Evolutionary conservation across 2,113 vertebrate species (phyloP), one percentile per base, ranked within the genome.

Genomic region (Percina caprodes): DNA sequence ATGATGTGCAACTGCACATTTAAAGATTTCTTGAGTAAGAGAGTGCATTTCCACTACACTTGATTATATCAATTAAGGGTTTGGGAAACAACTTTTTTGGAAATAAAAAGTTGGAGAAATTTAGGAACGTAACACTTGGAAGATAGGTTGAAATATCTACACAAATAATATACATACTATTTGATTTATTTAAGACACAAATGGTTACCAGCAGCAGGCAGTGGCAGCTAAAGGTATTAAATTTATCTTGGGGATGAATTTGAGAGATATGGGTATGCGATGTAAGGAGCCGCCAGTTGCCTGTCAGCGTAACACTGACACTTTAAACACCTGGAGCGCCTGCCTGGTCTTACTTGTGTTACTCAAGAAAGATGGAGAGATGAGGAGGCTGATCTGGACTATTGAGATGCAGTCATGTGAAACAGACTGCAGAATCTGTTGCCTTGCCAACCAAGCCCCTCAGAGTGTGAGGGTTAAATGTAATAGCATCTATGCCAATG

Each of bases 371-470:
- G 85, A 86, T 74, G 77, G 61, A 76, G 75, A 74, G 84, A 85
- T 86, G 72, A 76, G 72, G 63, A 79, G 61, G 80, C 80, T 86
- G 91, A 91, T 90, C 89, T 91, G 87, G 89, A 92, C 89, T 67
- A 86, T 76, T 87, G 84, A 89, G 86, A 86, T 66, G 80, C 90
- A 92, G 90, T 83, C 90, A 88, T 84, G 86, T 78, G 86, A 93
- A 92, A 89, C 89, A 89, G 88, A 77, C 88, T 86, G 90, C 83
- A 86, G 89, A 91, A 89, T 85, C 86, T 85, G 93, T 94, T 94
- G 92, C 93, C 92, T 91, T 94, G 92, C 93, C 93, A 94, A 94
- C 93, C 92, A 74, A 91, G 69, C 89, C 91, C 90, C 86, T 88
- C 71, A 60, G 83, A 83, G 89, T 87, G 83, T 66, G 71, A 90